Evolutionary conservation across 2,113 vertebrate genomes (phyloP).

Genomic region (Amphilophus citrinellus): DNA sequence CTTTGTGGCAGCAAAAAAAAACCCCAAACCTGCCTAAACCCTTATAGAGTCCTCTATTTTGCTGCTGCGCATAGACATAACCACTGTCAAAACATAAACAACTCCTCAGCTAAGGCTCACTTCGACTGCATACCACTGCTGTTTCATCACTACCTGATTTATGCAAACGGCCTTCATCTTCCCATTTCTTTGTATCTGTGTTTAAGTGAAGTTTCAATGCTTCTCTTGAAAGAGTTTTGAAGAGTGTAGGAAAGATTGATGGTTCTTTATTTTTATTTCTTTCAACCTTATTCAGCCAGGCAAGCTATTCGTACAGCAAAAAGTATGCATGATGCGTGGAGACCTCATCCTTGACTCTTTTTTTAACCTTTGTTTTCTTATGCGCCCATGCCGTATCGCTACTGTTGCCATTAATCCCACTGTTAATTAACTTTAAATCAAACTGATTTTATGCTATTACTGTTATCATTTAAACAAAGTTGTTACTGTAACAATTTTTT

Average conservation of each 20-base stretch:
- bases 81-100: not conserved
- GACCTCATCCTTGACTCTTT: not conserved
- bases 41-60: not conserved
- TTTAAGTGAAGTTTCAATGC: too few species aligned
- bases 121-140: not conserved
- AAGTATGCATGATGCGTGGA: not conserved
- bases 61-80: not conserved
- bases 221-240: rapidly evolving
- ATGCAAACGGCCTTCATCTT: too few species aligned
- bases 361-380: too few species aligned
- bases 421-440: not conserved
- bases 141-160: too few species aligned
- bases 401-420: not conserved
- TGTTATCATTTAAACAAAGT: too few species aligned
- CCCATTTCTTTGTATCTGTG: too few species aligned
- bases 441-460: not conserved
- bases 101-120: rapidly evolving
- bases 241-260: rapidly evolving
- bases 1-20: too few species aligned
- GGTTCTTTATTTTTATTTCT: not conserved
- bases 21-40: not conserved
- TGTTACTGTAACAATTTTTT: too few species aligned
- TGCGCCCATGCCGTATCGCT: too few species aligned
- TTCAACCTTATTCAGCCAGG: not conserved
- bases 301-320: not conserved